These are phyloP conservation scores for Drosophila bocki DNA, from an alignment of 1,140 invertebrate species.

Conservation along the genomic window DNA sequence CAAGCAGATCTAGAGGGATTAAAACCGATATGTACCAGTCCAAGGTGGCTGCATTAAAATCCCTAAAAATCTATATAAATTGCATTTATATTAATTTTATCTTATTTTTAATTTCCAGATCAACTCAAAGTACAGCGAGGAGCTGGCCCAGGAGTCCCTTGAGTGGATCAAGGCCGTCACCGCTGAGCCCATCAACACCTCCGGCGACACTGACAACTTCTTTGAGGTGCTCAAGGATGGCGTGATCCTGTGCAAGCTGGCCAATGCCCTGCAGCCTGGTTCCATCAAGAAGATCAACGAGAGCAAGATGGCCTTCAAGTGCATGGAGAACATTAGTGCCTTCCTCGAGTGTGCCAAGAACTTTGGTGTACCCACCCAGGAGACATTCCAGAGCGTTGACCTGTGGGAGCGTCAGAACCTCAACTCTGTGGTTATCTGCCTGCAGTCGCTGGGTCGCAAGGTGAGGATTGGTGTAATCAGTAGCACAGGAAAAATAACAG, in stretches of 20 bases:
- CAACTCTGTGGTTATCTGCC: constrained; percentile 96
- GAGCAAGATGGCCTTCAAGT: constrained; percentile 97
- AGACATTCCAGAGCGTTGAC: constrained; percentile 98
- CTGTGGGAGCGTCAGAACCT: constrained; percentile 98
- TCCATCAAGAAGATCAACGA: constrained; percentile 95
- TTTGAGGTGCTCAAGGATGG: constrained; percentile 95
- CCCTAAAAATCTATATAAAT: not conserved
- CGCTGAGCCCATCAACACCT: constrained; percentile 91
- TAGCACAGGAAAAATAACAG: not conserved
- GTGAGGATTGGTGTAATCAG: constrained; percentile 86
- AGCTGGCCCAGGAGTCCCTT: constrained; percentile 94
- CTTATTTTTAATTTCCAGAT: constrained; percentile 88
- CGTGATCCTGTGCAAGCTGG: constrained; percentile 93
- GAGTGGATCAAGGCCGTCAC: constrained; percentile 96
- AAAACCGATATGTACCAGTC: constrained; percentile 56
- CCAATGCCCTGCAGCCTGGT: constrained; percentile 91
- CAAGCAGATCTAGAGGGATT: constrained; percentile 19
- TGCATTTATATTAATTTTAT: not conserved
- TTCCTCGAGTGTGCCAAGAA: constrained; percentile 94
- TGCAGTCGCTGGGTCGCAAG: constrained; percentile 97
- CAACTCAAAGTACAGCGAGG: constrained; percentile 97
- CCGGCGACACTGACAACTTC: constrained; percentile 96
- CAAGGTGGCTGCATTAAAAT: constrained; percentile 49
- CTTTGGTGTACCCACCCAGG: constrained; percentile 97
- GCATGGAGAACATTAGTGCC: constrained; percentile 99